phyloP scores from a whole-genome alignment of 2,888 invertebrate genomes.

The Meandrusa payeni region DNA sequence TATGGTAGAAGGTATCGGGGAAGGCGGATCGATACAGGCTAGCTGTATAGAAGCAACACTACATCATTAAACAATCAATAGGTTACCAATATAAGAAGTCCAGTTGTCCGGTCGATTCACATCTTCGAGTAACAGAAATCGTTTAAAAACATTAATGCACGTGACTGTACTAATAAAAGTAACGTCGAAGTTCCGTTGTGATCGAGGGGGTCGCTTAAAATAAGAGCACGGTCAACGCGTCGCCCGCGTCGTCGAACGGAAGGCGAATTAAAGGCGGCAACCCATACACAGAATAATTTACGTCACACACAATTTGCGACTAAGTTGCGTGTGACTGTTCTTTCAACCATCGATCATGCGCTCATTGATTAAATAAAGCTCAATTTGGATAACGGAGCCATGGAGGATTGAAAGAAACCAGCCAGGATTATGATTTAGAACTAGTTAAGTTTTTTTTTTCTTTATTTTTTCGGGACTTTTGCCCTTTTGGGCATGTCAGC shows the following conservation, averaged over 20 bases:
- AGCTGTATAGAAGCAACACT: no score
- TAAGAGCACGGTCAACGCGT: slow-evolving; percentile 21
- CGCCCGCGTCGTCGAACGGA: slow-evolving; percentile 13
- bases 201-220: slow-evolving; percentile 23
- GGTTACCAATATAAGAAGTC: no score
- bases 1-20: no score
- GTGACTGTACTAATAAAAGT: slow-evolving; percentile 8
- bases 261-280: slow-evolving; percentile 10
- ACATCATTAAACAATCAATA: no score
- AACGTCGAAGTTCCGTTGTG: slow-evolving; percentile 19
- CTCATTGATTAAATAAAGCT: slow-evolving; percentile 10
- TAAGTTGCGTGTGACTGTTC: slow-evolving; percentile 3
- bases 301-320: slow-evolving; percentile 13
- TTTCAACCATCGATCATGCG: slow-evolving; percentile 3
- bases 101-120: no score
- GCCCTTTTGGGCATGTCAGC: no score
- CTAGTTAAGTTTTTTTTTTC: no score
- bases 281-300: slow-evolving; percentile 16
- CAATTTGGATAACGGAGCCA: not conserved
- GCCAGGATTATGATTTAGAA: no score
- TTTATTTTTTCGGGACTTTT: no score
- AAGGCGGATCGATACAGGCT: no score
- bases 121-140: no score
- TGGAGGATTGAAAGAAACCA: no score
- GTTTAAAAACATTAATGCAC: slow-evolving; percentile 2